Percentiles rank a stretch among this genome's conserved stretches.
Conservation (phyloP, 2,113 vertebrate species). For the Eulemur macaco region DNA sequence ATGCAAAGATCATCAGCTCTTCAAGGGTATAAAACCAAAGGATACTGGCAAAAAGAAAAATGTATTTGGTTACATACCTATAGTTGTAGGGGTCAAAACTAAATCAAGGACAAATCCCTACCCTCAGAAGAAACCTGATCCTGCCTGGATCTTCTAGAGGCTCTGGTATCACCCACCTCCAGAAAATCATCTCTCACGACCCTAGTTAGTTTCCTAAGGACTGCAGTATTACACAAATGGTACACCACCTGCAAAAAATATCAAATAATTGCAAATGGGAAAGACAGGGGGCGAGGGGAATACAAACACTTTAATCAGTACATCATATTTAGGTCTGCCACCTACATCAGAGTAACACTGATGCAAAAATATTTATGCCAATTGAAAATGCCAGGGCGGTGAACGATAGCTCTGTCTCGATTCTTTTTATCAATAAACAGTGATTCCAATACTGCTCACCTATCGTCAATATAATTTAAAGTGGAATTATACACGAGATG, state of each 20-base stretch:
- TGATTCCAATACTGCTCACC: constrained; percentile 26
- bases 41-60: constrained; percentile 63
- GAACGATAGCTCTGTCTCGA: background rate
- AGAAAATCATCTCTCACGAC: constrained; percentile 58
- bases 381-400: background rate
- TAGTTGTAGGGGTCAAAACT: constrained; percentile 76
- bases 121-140: constrained; percentile 91
- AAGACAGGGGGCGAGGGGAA: background rate
- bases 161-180: constrained; percentile 60
- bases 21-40: constrained; percentile 70
- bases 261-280: constrained; percentile 51
- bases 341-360: background rate
- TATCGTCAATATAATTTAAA: constrained; percentile 59
- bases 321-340: background rate
- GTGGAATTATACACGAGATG: constrained; percentile 59
- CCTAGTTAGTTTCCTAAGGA: constrained; percentile 67
- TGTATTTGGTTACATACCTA: constrained; percentile 81
- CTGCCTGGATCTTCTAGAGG: constrained; percentile 80
- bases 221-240: constrained; percentile 34
- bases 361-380: constrained; percentile 40
- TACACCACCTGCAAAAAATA: constrained; percentile 57
- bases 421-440: background rate
- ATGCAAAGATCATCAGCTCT: constrained; percentile 64
- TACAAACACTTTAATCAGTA: background rate
- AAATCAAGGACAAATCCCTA: constrained; percentile 92